phyloP scores from a whole-genome alignment of 2,888 invertebrate species.

The Hirtodrosophila trivittata region DNA sequence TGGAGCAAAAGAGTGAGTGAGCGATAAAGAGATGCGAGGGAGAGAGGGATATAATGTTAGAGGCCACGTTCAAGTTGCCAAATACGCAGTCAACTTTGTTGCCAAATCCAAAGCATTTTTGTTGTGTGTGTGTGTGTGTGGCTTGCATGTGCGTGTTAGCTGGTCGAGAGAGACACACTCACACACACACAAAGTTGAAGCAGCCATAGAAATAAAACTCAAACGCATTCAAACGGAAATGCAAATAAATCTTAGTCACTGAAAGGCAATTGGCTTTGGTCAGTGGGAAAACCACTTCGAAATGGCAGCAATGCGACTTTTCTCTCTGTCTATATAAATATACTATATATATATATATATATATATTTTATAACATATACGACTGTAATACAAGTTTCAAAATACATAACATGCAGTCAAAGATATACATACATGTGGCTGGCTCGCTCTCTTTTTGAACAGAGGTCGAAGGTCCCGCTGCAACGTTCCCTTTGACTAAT shows the following conservation, averaged over 20 bases:
- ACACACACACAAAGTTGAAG: constrained; percentile 21
- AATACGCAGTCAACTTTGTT: constrained; percentile 50
- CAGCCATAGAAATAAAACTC: constrained; percentile 59
- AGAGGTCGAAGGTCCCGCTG: not conserved
- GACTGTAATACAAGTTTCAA: constrained; percentile 12
- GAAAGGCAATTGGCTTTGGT: constrained; percentile 72
- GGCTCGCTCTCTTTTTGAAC: too few relatives aligned
- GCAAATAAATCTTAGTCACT: constrained; percentile 74
- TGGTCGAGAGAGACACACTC: constrained; percentile 16
- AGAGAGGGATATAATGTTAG: constrained; percentile 1
- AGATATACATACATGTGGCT: not conserved
- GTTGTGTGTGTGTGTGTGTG: constrained; percentile 7
- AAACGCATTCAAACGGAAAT: constrained; percentile 72
- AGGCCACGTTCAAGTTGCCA: constrained; percentile 45
- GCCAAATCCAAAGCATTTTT: constrained; percentile 36
- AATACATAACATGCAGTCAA: constrained; percentile 18
- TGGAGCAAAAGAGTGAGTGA: not conserved
- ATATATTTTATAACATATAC: not conserved
- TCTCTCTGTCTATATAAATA: too few relatives aligned
- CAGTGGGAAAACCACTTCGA: constrained; percentile 44
- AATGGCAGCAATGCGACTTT: constrained; percentile 28
- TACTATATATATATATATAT: not conserved
- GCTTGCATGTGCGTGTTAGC: constrained; percentile 54
- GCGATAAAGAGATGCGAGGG: not conserved
- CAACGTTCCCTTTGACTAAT: constrained; percentile 14